Evolutionary conservation across 2,888 invertebrate genomes (phyloP), one percentile per base, ranked within the genome.

Genomic region (Brenthis hecate): DNA sequence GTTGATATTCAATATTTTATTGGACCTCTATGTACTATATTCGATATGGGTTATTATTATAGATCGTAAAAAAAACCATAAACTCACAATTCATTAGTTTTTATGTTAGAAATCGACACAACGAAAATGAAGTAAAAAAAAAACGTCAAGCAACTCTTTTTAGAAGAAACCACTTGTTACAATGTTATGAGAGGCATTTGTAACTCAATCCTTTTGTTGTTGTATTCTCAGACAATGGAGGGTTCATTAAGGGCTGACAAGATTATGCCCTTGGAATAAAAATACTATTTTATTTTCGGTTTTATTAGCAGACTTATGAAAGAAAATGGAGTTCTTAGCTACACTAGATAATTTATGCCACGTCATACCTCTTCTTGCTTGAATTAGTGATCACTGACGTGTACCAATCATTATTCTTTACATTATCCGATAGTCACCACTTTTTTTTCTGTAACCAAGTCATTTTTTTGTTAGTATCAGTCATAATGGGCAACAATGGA

Each of bases 191-290:
- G 32, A 51, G 51, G 51, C 53, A 53, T 53, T 62, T 62, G 61
- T 62, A 62, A 53, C 51, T 62, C 61, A 53, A 62, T 62, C 61
- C 61, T 19, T 62, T 36, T 62, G 61, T 62, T 62, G 50, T 62
- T 53, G 53, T 61, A 13, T 53, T 53, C 61, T 62, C 61, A 62
- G 61, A 62, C 53, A 53, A 32, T 53, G 53, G 32, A 51, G 50
- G 61, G 61, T 53, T 62, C 36, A 62, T 62, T 6, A 36, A 51
- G 53, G 61, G 19, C 53, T 53, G 16, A 62, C 61, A 53, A 43
- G 28, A 62, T 62, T 62, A 62, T 51, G n/a, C n/a, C 16, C 11
- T 62, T 19, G 16, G 19, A 16, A 36, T 6, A 13, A 36, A 36
- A 53, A 53, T 16, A 36, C 16, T 28, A 16, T 50, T 60, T 23